Evolutionary conservation across 2,888 invertebrate species (phyloP), one percentile per base, ranked within the genome.

Genomic region (Euproctis similis): DNA sequence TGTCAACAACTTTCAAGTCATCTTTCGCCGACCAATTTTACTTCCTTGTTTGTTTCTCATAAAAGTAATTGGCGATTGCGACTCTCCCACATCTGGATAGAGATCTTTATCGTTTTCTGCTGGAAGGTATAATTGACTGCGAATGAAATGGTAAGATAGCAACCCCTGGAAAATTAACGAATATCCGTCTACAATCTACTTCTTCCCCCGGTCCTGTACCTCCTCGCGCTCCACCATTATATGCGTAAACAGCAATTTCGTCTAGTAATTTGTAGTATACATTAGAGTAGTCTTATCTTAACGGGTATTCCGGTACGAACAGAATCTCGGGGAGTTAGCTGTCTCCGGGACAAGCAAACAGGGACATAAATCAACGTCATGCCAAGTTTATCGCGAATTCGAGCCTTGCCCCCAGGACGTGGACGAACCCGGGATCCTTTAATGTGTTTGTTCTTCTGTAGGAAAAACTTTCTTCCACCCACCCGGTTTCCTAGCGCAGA

Each of bases 321-420:
- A 59, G 59, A 60, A 59, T 52, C 59, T 54, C 50, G 56, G 6
- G 14, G 53, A 64, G 63, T 58, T 59, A 57, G 55, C 56, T 63
- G 67, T 70, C 66, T 65, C 72, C 62, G 67, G 60, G 65, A 78
- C 77, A 76, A 78, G 78, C 77, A 77, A 80, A 75, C 74, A 63
- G 61, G 69, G 69, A 72, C 74, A 81, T 82, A 81, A 81, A 82
- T 82, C 82, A 81, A 80, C 56, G 82, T 81, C 82, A 59, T 56
- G 59, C 55, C 59, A 69, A 72, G 71, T 62, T 78, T 80, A 81
- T 81, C 82, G 70, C 73, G 62, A 59, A 65, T 65, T 65, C 63
- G 59, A 59, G 62, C 57, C 53, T 54, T 56, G 51, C 51, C 44
- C n/a, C 36, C 37, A 40, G 63, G 63, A 65, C 61, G 53, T 55